Evolutionary conservation across 2,888 invertebrate genomes (phyloP), one percentile per base, ranked within the genome.

Genomic region (Helobdella robusta): DNA sequence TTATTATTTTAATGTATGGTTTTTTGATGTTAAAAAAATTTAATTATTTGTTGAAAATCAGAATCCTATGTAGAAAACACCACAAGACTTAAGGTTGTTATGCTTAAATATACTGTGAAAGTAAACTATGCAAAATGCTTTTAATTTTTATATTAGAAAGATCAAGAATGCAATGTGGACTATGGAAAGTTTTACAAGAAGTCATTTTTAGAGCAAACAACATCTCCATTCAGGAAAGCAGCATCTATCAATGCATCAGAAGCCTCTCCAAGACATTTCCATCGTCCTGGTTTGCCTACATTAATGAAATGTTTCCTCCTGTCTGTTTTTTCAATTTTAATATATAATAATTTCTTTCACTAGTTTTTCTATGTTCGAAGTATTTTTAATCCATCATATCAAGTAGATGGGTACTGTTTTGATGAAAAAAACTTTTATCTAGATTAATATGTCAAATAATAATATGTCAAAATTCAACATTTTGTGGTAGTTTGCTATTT

Each of bases 111-210:
- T 54, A 54, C 23, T 54, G 3, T 5, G 2, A 5, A 59, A 59
- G 23, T 40, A 23, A 40, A 36, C 44, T 40, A 44, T 4, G 44
- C n/a, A 2, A 32, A 60, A 2, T 44, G 20, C 18, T 46, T 36
- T 46, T n/a, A 36, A 20, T 40, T 46, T 44, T 6, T n/a, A n/a
- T n/a, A n/a, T n/a, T n/a, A 20, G 15, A 25, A 25, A n/a, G 2
- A 59, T 8, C 34, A 34, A 3, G 8, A 15, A 18, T 34, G n/a
- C 35, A 34, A n/a, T 34, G 32, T 20, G 2, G 60, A 46, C n/a
- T 62, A 30, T 20, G 62, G 62, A 28, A 30, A 62, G n/a, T 62
- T 62, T n/a, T 62, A 48, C 62, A 62, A 62, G 8, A 18, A 44
- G 8, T 62, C 62, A 11, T 62, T 50, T 30, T 35, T 62, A 32